A percentile compares a stretch with the other conserved stretches of the same genome.
phyloP scores from a whole-genome alignment of 2,888 invertebrate genomes.

The Tipula vernalis region DNA sequence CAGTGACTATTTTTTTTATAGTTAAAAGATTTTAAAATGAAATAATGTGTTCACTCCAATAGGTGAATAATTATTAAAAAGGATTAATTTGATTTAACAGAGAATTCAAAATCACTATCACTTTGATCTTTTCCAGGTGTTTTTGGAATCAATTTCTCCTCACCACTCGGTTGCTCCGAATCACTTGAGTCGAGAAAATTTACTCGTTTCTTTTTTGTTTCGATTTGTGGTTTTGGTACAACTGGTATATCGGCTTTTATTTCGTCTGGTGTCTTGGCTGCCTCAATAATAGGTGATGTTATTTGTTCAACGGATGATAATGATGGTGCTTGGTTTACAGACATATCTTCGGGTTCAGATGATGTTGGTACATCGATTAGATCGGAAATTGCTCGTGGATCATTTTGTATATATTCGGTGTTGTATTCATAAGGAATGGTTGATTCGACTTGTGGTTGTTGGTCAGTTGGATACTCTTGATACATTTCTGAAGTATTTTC shows the following conservation, averaged over 20 bases:
- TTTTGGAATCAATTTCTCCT: background rate
- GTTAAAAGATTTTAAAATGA: background rate
- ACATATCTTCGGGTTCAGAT: background rate
- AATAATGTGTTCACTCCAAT: background rate
- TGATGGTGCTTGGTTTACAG: background rate
- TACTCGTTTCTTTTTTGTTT: background rate
- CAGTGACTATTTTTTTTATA: background rate
- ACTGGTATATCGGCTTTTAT: background rate
- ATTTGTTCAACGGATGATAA: background rate
- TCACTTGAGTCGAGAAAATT: background rate
- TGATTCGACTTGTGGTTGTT: background rate
- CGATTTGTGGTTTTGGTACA: background rate
- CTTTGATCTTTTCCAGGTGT: background rate
- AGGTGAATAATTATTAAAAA: background rate
- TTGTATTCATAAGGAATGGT: background rate
- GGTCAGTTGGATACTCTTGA: background rate
- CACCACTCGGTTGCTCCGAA: background rate
- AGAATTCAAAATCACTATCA: background rate
- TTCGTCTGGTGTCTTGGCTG: background rate
- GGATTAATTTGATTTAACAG: background rate
- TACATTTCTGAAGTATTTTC: background rate
- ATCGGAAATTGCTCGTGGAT: background rate
- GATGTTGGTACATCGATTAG: background rate
- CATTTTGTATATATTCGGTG: background rate
- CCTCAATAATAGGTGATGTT: background rate